Conservation (phyloP, 1,140 invertebrate genomes). For the Paracyclopina nana region DNA sequence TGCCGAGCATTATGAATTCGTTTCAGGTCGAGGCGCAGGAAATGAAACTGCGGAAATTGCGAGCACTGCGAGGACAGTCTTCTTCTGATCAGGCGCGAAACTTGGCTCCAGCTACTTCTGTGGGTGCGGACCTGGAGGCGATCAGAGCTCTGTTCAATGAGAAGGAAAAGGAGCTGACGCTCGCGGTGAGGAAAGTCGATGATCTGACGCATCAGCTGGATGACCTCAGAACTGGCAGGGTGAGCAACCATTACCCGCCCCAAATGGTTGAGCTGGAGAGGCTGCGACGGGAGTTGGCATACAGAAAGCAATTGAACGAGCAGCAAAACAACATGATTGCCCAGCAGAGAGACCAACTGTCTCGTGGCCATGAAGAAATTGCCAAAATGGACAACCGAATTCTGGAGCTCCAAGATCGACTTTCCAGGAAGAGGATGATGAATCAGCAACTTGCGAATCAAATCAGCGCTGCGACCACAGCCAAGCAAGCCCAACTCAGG, state of each 20-base stretch:
- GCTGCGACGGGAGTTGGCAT: slow-evolving; percentile 62
- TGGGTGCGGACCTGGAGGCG: slow-evolving; percentile 60
- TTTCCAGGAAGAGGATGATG: slow-evolving; percentile 63
- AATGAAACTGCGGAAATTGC: slow-evolving; percentile 65
- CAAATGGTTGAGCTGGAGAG: slow-evolving; percentile 57
- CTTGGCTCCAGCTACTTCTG: neutral
- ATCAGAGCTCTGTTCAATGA: slow-evolving; percentile 88
- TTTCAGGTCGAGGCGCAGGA: slow-evolving; percentile 72
- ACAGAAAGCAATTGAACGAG: slow-evolving; percentile 83
- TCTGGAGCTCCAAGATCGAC: slow-evolving; percentile 67
- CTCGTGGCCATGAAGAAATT: slow-evolving; percentile 68
- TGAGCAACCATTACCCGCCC: slow-evolving; percentile 32
- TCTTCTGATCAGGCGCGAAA: neutral
- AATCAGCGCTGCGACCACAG: slow-evolving; percentile 28
- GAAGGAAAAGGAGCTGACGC: slow-evolving; percentile 83
- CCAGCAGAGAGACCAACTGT: slow-evolving; percentile 61
- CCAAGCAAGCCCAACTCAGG: slow-evolving; percentile 23
- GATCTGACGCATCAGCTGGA: slow-evolving; percentile 80
- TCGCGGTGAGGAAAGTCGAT: slow-evolving; percentile 86
- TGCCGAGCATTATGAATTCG: too few species aligned
- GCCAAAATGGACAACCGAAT: slow-evolving; percentile 74
- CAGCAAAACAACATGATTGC: slow-evolving; percentile 70
- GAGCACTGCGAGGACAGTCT: slow-evolving; percentile 72
- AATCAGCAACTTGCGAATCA: slow-evolving; percentile 65
- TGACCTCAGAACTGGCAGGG: slow-evolving; percentile 47